Evolutionary conservation across 1,140 invertebrate species (phyloP), one percentile per base, ranked within the genome.

Genomic region (Nebria ingens): DNA sequence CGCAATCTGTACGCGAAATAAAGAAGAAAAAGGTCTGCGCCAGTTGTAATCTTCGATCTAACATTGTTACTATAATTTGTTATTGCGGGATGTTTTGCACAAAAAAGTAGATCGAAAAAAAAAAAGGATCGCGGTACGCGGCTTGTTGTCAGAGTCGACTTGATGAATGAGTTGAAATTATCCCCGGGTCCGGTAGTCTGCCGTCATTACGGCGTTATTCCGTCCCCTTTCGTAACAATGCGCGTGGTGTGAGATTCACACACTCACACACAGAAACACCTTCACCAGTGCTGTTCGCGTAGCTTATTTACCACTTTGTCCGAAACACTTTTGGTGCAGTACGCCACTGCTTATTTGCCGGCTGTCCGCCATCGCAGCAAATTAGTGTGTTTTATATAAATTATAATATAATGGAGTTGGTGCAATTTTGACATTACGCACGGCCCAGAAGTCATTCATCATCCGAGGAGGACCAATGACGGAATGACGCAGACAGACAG

Each of bases 321-420:
- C 4, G 4, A 13, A 29, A n/a, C n/a, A n/a, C n/a, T n/a, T n/a
- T n/a, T n/a, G n/a, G n/a, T n/a, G n/a, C n/a, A n/a, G n/a, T n/a
- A 45, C 15, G 15, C 40, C 40, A 45, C 9, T 45, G 40, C 3
- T 12, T 4, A 9, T 9, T 17, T 9, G 15, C 40, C 40, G 17
- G 9, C 15, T 45, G 40, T 45, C 6, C 9, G 6, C 3, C 17
- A 45, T 17, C 40, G 40, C 40, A 45, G 15, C 17, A 45, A 45
- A 45, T 45, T 45, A 17, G 40, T 45, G 15, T 45, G 40, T 45
- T 45, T 64, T 61, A 59, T 61, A 57, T 56, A 55, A 58, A 61
- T 64, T 62, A 64, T 60, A 62, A 61, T 63, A 55, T 54, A 59
- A 60, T 57, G 58, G 61, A 64, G 61, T 62, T 59, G 57, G 56